phyloP scores from a whole-genome alignment of 2,888 invertebrate genomes.

The Hymenopus coronatus region DNA sequence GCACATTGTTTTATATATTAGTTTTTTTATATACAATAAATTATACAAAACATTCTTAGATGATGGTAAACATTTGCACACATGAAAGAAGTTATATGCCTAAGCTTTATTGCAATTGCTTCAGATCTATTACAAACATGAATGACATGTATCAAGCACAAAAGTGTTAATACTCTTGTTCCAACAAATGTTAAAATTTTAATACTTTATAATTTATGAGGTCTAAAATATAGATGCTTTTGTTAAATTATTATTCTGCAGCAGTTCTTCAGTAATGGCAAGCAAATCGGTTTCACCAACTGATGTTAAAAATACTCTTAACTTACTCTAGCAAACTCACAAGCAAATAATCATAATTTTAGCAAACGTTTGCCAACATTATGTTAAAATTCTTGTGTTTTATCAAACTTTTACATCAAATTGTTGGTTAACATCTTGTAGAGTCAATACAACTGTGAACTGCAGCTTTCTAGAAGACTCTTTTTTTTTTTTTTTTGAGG shows the following conservation, averaged over 20 bases:
- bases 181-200: not conserved
- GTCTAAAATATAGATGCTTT: not conserved
- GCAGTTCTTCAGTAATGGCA: not conserved
- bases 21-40: not conserved
- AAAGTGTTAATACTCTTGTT: not conserved
- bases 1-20: not conserved
- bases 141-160: not conserved
- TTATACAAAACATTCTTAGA: not conserved
- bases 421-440: too few species aligned
- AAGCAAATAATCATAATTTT: too few species aligned
- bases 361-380: too few species aligned
- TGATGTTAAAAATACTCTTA: too few species aligned
- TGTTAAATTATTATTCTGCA: not conserved
- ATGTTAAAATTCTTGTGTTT: too few species aligned
- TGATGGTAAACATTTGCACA: not conserved
- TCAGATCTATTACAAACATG: not conserved
- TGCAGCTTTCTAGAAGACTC: too few species aligned
- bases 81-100: not conserved
- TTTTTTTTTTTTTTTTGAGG: too few species aligned
- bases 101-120: not conserved
- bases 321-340: too few species aligned
- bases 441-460: too few species aligned
- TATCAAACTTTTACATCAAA: too few species aligned
- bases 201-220: not conserved
- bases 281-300: too few species aligned